Conservation (phyloP, 1,140 invertebrate genomes). For the Eriosoma lanigerum region DNA sequence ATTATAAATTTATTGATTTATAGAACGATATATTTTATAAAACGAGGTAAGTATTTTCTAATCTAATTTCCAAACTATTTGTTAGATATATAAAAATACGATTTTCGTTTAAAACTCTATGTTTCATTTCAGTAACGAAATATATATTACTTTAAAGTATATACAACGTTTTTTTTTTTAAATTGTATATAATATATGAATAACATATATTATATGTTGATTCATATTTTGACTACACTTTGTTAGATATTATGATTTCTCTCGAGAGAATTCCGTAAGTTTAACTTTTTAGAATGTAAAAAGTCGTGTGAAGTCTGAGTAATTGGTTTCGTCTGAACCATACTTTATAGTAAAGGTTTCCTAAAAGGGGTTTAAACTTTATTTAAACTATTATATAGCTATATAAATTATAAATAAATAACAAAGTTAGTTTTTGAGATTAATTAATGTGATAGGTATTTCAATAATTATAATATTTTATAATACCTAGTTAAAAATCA, state of each 20-base stretch:
- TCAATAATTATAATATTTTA: background rate
- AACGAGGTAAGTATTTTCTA: too few species aligned
- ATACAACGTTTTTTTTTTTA: background rate
- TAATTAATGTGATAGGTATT: background rate
- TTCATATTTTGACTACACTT: background rate
- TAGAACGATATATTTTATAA: too few species aligned
- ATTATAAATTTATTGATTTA: too few species aligned
- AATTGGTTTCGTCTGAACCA: background rate
- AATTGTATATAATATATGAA: too few species aligned
- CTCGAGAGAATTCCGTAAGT: background rate
- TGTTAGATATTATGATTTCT: background rate
- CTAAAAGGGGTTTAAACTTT: constrained; percentile 24
- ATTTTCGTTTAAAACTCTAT: background rate
- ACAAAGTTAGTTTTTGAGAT: background rate
- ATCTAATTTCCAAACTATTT: too few species aligned
- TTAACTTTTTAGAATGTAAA: constrained; percentile 12
- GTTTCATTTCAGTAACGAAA: background rate
- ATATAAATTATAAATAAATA: constrained; percentile 5
- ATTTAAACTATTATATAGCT: constrained; percentile 1
- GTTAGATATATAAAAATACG: too few species aligned
- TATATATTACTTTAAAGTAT: background rate
- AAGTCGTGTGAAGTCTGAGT: constrained; percentile 20
- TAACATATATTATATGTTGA: too few species aligned
- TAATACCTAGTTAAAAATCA: too few species aligned
- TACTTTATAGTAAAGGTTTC: background rate